phyloP scores from a whole-genome alignment of 2,888 invertebrate species.

The Andrena fulva region DNA sequence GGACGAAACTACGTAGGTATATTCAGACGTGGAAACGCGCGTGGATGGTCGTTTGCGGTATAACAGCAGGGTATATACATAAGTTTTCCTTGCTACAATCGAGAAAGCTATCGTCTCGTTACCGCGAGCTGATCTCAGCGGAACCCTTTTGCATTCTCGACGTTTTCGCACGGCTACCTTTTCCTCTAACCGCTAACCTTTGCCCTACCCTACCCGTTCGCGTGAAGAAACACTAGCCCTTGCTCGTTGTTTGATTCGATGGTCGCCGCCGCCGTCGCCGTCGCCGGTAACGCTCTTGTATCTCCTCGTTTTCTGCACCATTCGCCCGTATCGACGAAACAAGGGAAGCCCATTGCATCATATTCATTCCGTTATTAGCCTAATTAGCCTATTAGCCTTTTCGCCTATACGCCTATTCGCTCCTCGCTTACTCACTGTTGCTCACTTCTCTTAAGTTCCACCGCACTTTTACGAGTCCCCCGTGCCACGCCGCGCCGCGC shows the following conservation, averaged over 20 bases:
- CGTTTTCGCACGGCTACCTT: background rate
- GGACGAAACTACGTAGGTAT: no score
- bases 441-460: slow-evolving; percentile 14
- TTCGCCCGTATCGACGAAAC: background rate
- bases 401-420: slow-evolving; percentile 26
- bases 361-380: slow-evolving; percentile 4
- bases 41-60: no score
- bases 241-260: slow-evolving; percentile 25
- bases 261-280: slow-evolving; percentile 6
- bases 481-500: no score
- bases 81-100: no score
- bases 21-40: no score
- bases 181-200: background rate
- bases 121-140: background rate
- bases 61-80: no score
- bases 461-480: slow-evolving; percentile 12
- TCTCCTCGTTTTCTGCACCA: background rate
- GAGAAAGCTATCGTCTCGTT: background rate
- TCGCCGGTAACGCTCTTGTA: background rate
- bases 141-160: background rate
- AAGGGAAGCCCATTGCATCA: background rate
- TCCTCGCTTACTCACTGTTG: slow-evolving; percentile 34
- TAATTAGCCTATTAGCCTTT: background rate
- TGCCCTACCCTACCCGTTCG: slow-evolving; percentile 5
- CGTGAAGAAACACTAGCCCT: slow-evolving; percentile 1